Conservation (phyloP, 2,113 vertebrate genomes). For the Lipophrys pholis region DNA sequence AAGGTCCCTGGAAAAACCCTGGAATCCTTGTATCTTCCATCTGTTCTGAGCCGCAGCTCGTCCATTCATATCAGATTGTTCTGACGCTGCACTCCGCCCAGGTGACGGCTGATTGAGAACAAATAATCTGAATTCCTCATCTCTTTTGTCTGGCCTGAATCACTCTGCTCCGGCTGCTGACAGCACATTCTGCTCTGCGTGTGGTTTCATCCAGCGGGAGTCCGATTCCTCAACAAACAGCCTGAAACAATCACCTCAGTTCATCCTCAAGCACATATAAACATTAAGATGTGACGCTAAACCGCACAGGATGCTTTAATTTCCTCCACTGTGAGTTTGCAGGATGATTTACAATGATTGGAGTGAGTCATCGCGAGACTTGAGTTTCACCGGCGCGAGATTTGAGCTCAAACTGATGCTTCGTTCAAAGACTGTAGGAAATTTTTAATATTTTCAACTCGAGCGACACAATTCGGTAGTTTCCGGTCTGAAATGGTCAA, state of each 20-base stretch:
- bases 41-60: slow-evolving; percentile 2
- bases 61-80: no score
- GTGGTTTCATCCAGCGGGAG: slow-evolving; percentile 20
- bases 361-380: slow-evolving; percentile 41
- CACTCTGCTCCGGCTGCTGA: slow-evolving; percentile 48
- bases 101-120: slow-evolving; percentile 15
- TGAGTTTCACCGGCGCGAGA: slow-evolving; percentile 50
- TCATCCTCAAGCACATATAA: not conserved
- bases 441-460: not conserved
- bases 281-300: not conserved
- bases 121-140: slow-evolving; percentile 32
- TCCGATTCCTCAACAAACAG: not conserved
- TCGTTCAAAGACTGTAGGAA: slow-evolving; percentile 40
- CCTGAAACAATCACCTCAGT: not conserved
- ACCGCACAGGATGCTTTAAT: not conserved
- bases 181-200: slow-evolving; percentile 53
- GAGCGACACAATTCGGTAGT: not conserved
- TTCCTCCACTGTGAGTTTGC: not conserved
- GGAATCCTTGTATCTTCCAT: slow-evolving; percentile 19
- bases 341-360: not conserved
- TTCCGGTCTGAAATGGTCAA: not conserved
- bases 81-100: not conserved
- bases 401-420: slow-evolving; percentile 15
- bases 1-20: no score
- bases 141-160: slow-evolving; percentile 22